A percentile compares a stretch with the other conserved stretches of the same genome.
phyloP scores from a whole-genome alignment of 2,113 vertebrate genomes.

The Atrichornis clamosus region DNA sequence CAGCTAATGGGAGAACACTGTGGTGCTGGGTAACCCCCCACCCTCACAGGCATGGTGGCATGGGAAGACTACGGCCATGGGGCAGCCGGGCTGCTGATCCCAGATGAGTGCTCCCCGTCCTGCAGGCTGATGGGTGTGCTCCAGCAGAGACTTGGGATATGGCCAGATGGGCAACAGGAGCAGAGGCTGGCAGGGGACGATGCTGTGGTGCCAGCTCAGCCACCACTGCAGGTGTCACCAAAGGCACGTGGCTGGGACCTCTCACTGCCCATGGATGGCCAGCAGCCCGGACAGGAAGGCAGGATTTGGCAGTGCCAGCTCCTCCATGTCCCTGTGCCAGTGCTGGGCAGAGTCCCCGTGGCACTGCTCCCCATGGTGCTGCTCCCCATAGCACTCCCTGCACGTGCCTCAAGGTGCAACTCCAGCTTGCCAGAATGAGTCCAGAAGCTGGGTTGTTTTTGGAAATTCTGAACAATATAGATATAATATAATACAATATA shows the following conservation, averaged over 20 bases:
- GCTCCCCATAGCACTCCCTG: not conserved
- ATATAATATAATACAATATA: no score
- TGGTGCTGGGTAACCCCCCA: not conserved
- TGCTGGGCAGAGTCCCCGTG: not conserved
- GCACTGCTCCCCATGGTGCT: fast-evolving
- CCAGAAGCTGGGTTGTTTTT: not conserved
- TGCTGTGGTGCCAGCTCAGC: not conserved
- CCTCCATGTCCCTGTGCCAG: fast-evolving
- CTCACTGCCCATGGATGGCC: fast-evolving
- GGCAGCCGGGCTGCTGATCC: not conserved
- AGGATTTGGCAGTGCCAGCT: not conserved
- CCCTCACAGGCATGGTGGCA: not conserved
- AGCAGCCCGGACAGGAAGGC: not conserved
- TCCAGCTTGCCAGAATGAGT: fast-evolving
- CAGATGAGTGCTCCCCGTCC: not conserved
- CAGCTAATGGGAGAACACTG: not conserved
- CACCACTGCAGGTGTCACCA: fast-evolving
- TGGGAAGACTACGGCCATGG: not conserved
- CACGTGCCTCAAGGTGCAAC: fast-evolving
- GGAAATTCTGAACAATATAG: not conserved
- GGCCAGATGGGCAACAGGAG: not conserved
- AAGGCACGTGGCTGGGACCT: fast-evolving
- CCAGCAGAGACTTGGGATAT: not conserved
- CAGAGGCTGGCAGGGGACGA: not conserved
- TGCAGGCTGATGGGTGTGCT: not conserved